Evolutionary conservation across 2,113 vertebrate species (phyloP).

Genomic region (Macquaria australasica): DNA sequence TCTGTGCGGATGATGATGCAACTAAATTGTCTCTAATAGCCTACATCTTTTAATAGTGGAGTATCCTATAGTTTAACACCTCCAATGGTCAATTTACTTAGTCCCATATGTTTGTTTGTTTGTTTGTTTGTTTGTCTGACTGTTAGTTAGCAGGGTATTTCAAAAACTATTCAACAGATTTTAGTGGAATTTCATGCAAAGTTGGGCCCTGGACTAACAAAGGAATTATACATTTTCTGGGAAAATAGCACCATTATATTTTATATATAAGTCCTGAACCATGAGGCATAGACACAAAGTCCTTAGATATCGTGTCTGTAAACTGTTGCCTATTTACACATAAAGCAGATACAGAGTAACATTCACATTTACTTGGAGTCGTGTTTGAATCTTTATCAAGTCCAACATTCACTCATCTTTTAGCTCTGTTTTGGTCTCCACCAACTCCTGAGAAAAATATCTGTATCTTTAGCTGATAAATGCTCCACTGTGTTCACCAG

Average conservation of each 20-base stretch:
- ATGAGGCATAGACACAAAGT: too few species aligned
- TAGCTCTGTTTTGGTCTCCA: not conserved
- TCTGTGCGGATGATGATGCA: not conserved
- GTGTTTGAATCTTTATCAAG: too few species aligned
- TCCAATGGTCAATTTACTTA: not conserved
- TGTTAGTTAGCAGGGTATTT: not conserved
- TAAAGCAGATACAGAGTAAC: too few species aligned
- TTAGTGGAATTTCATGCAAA: not conserved
- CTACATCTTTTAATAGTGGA: not conserved
- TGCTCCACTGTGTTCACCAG: not conserved
- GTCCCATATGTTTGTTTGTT: not conserved
- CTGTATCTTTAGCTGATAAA: not conserved
- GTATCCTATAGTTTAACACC: not conserved
- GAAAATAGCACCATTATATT: not conserved
- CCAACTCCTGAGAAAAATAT: not conserved
- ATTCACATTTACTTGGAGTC: too few species aligned
- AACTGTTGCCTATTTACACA: too few species aligned
- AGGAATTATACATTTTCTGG: not conserved
- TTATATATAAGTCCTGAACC: not conserved
- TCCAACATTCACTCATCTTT: not conserved
- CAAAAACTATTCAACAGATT: not conserved
- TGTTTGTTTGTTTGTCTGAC: not conserved
- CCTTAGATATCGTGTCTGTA: too few species aligned
- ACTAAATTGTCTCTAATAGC: not conserved
- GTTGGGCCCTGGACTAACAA: not conserved